phyloP scores from a whole-genome alignment of 2,888 invertebrate species.

The Hylaea fasciaria region DNA sequence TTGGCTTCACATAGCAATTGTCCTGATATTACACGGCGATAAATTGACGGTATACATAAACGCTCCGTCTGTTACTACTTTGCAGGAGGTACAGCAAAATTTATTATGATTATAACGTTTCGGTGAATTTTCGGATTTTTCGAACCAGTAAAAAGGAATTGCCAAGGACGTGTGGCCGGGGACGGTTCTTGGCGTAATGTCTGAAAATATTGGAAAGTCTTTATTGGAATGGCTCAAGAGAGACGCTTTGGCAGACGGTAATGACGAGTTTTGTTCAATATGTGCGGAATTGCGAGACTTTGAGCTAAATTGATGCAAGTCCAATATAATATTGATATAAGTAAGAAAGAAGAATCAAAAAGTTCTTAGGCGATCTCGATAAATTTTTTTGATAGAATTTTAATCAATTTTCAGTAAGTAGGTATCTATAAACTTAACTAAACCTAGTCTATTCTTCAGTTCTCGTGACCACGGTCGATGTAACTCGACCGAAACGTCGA shows the following conservation, averaged over 20 bases:
- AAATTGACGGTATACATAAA: slow-evolving; percentile 57
- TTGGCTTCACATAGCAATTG: slow-evolving; percentile 71
- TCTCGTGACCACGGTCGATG: too few species aligned
- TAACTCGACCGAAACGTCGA: too few species aligned
- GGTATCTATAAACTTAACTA: too few species aligned
- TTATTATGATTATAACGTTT: slow-evolving; percentile 58
- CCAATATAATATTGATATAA: neutral
- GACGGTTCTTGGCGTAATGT: slow-evolving; percentile 37
- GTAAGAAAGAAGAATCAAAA: too few species aligned
- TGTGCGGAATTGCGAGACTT: neutral
- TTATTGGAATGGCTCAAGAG: slow-evolving; percentile 32
- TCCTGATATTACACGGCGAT: slow-evolving; percentile 77
- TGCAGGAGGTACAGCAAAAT: slow-evolving; percentile 56
- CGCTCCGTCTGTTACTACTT: slow-evolving; percentile 61
- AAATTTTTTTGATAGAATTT: too few species aligned
- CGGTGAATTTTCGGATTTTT: slow-evolving; percentile 39
- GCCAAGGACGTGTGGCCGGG: slow-evolving; percentile 36
- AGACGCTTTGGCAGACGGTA: slow-evolving; percentile 8
- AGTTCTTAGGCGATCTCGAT: too few species aligned
- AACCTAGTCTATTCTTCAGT: too few species aligned
- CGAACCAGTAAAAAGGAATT: slow-evolving; percentile 40
- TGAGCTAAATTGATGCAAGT: neutral
- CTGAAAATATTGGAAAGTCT: slow-evolving; percentile 40
- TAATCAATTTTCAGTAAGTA: too few species aligned
- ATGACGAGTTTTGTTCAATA: neutral